Percentiles rank a stretch among this genome's conserved stretches.
Conservation (phyloP, 2,888 invertebrate species). For the Empis livida region DNA sequence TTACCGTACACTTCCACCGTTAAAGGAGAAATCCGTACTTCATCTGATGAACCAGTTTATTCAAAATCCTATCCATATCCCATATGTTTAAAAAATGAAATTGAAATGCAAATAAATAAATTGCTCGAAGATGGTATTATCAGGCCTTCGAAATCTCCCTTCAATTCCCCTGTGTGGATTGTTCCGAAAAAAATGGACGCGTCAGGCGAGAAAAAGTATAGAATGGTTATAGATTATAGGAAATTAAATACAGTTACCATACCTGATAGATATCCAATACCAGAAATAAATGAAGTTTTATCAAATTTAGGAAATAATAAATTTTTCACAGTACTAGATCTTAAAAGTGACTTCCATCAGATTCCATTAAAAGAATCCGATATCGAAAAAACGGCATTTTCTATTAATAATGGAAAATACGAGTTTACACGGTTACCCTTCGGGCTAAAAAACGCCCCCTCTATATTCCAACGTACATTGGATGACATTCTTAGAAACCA, state of each 20-base stretch:
- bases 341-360: conserved; percentile 2
- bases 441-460: conserved; percentile 4
- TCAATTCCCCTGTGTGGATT: not conserved
- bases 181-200: conserved; percentile 8
- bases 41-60: not conserved
- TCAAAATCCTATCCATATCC: not conserved
- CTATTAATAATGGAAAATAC: conserved; percentile 5
- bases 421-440: conserved; percentile 5
- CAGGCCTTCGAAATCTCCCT: not conserved
- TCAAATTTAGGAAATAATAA: too few relatives aligned
- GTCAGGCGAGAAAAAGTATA: conserved; percentile 4
- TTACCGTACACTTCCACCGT: not conserved
- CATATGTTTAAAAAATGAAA: not conserved
- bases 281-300: too few relatives aligned
- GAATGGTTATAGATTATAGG: conserved; percentile 6
- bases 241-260: too few relatives aligned
- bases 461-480: conserved; percentile 1
- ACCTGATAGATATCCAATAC: too few relatives aligned
- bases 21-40: conserved; percentile 1
- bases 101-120: not conserved
- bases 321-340: not conserved
- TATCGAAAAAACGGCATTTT: conserved; percentile 6
- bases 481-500: not conserved
- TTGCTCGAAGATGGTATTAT: not conserved
- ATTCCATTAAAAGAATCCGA: conserved; percentile 6